These are phyloP conservation scores for Danio aesculapii DNA, from an alignment of 2,797 vertebrate genomes.

Conservation along the genomic window DNA sequence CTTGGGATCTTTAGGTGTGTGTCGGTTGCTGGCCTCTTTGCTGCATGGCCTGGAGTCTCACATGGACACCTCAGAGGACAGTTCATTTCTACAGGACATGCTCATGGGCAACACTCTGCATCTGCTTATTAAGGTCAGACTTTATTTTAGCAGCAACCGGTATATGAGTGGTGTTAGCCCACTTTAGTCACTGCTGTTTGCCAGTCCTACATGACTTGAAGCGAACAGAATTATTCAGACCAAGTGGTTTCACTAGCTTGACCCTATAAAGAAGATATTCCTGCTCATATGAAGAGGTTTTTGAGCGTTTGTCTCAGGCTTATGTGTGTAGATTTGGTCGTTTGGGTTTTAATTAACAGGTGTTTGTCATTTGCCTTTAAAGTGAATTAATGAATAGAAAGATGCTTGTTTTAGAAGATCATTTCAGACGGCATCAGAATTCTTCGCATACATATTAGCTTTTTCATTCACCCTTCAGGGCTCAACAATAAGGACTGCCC, in stretches of 20 bases:
- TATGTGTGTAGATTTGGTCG: too few species aligned
- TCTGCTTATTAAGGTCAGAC: slow-evolving; percentile 86
- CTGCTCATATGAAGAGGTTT: background rate
- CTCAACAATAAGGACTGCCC: too few species aligned
- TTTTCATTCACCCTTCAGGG: too few species aligned
- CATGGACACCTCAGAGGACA: slow-evolving; percentile 91
- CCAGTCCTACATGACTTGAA: background rate
- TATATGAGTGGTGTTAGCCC: slow-evolving; percentile 12
- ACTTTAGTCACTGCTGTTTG: slow-evolving; percentile 22
- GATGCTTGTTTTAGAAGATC: too few species aligned
- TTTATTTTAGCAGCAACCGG: slow-evolving; percentile 7
- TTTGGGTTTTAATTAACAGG: too few species aligned
- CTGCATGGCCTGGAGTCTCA: slow-evolving; percentile 88
- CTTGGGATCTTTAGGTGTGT: slow-evolving; percentile 79
- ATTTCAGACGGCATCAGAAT: too few species aligned
- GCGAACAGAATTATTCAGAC: background rate
- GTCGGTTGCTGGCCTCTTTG: slow-evolving; percentile 82
- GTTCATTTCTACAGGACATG: slow-evolving; percentile 94
- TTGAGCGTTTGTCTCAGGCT: too few species aligned
- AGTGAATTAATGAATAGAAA: too few species aligned
- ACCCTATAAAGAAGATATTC: background rate
- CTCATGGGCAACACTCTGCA: slow-evolving; percentile 95
- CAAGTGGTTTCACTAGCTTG: background rate
- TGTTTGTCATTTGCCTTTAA: too few species aligned
- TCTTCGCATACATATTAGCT: too few species aligned